Conservation (phyloP, 2,797 vertebrate genomes). For the Lemur catta region DNA sequence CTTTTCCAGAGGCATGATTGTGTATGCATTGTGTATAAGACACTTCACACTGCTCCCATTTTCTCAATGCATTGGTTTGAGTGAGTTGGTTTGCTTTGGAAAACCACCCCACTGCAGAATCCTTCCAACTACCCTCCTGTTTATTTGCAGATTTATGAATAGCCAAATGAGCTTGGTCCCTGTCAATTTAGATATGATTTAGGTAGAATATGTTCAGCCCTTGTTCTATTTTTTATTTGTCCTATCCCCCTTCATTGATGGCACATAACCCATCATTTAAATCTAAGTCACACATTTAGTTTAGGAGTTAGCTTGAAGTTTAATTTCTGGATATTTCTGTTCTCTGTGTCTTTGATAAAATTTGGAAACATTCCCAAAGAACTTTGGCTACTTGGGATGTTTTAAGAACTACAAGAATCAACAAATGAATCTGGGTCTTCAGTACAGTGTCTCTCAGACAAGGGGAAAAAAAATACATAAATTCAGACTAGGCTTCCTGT, state of each 20-base stretch:
- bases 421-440: not conserved
- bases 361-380: conserved; percentile 20
- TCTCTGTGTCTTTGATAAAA: not conserved
- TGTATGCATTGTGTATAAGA: not conserved
- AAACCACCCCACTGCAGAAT: not conserved
- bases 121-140: not conserved
- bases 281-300: not conserved
- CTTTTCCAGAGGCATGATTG: not conserved
- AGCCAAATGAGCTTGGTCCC: not conserved
- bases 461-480: not conserved
- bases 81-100: not conserved
- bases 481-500: not conserved
- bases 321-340: conserved; percentile 28
- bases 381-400: not conserved
- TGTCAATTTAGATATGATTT: not conserved
- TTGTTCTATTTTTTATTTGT: not conserved
- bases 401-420: conserved; percentile 26
- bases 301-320: not conserved
- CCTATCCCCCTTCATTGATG: not conserved
- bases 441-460: not conserved
- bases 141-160: conserved; percentile 10
- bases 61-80: not conserved
- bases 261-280: not conserved
- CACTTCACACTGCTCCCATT: not conserved
- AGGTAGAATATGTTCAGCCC: not conserved